Base-by-base conservation (phyloP, 2,888 invertebrate genomes). In the Harmothoe impar region DNA sequence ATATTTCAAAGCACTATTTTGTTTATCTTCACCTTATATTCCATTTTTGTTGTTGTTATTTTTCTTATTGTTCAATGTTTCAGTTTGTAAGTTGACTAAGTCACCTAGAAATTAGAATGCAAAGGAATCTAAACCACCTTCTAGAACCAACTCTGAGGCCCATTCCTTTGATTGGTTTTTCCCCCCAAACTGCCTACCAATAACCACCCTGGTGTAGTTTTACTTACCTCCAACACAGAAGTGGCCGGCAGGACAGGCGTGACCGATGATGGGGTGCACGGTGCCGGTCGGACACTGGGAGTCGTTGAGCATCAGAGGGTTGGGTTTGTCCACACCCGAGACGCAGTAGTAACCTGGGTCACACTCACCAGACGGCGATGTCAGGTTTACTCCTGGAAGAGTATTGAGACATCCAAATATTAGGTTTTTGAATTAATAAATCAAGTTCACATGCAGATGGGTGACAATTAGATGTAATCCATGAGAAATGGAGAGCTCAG, bases 181-280 rank as follows among this genome's bases (percentile, higher is more conserved):
- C 17, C 17, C 10, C n/a, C n/a, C n/a, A n/a, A n/a, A n/a, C n/a
- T n/a, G n/a, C n/a, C n/a, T n/a, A n/a, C n/a, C n/a, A n/a, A n/a
- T n/a, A n/a, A n/a, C n/a, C n/a, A n/a, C n/a, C n/a, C n/a, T n/a
- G n/a, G n/a, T 7, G 43, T 7, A 43, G 5, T 43, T 43, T 10
- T 43, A 3, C 43, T 43, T 43, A 43, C 43, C 43, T 43, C 95
- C 92, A 95, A 95, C 52, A 93, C 95, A 95, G 92, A 94, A 95
- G 91, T 94, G 93, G 12, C 95, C 95, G 0, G 88, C 89, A 0
- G 95, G 95, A 92, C 95, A 95, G 52, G 93, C 92, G 92, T 95
- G 94, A 54, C 95, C 95, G 25, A 95, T 92, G 92, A 94, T 94
- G 84, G 95, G 95, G 91, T 95, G 95, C 51, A 94, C 93, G 23